phyloP scores from a whole-genome alignment of 2,113 vertebrate genomes.

The Potamarius usumacintae region DNA sequence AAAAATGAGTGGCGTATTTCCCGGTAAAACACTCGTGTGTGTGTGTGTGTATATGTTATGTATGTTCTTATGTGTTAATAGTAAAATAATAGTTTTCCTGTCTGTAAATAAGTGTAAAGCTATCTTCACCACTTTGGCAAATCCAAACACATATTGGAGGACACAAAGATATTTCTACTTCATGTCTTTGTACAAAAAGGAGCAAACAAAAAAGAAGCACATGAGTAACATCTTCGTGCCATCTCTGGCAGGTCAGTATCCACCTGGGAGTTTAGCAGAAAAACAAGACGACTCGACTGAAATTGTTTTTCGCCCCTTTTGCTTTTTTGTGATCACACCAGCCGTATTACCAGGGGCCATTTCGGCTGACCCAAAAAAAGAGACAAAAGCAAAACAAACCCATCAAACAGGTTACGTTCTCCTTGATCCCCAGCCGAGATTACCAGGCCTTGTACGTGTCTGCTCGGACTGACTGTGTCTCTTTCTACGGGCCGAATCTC shows the following conservation, averaged over 20 bases:
- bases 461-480: constrained; percentile 22
- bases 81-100: not conserved
- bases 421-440: constrained; percentile 40
- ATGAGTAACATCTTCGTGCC: constrained; percentile 26
- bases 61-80: constrained; percentile 13
- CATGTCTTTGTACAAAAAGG: not conserved
- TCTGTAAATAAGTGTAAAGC: not conserved
- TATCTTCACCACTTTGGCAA: not conserved
- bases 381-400: constrained; percentile 35
- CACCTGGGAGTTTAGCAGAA: constrained; percentile 29
- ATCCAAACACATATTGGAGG: not conserved
- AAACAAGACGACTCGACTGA: constrained; percentile 22
- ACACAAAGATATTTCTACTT: constrained; percentile 13
- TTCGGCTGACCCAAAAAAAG: constrained; percentile 18
- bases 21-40: not conserved
- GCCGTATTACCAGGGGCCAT: constrained; percentile 37
- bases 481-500: constrained; percentile 29
- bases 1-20: no score
- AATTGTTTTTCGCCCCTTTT: constrained; percentile 23
- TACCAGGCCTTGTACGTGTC: constrained; percentile 34
- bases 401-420: constrained; percentile 38
- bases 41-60: not conserved
- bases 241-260: constrained; percentile 42
- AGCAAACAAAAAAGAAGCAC: not conserved
- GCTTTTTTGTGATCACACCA: constrained; percentile 37